Evolutionary conservation across 2,888 invertebrate genomes (phyloP), one percentile per base, ranked within the genome.

Genomic region (Aphelenchoides bicaudatus): DNA sequence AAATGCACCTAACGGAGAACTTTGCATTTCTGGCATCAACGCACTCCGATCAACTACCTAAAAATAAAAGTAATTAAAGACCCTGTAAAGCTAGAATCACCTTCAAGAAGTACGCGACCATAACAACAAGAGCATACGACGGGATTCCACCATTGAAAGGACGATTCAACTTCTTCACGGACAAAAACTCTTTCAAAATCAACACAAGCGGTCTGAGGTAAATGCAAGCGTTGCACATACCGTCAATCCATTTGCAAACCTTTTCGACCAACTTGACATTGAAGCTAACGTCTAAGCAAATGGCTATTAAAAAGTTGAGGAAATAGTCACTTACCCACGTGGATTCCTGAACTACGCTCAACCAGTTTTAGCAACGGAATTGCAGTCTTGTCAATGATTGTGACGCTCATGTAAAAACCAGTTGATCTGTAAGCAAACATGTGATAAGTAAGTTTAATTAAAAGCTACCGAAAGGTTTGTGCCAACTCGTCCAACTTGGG

Each of bases 71-170:
- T 25, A 10, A n/a, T 43, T 6, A n/a, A 43, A 6, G 10, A 25
- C 16, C n/a, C n/a, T n/a, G n/a, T n/a, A n/a, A n/a, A n/a, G n/a
- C n/a, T n/a, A n/a, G n/a, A n/a, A n/a, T n/a, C n/a, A 86, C 86
- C 84, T 87, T 87, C 68, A 98, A 85, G 83, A 96, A 98, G 84
- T 91, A 92, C 82, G 96, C 91, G 80, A 91, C 90, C 89, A 99
- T 91, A 70, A 98, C 87, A 81, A 96, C 94, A 73, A 98, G 86
- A 79, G 93, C 91, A 84, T 99, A 98, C 62, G 94, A 96, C 72
- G 93, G 92, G 82, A 99, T 93, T 81, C 98, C 98, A 67, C 98
- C 94, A 66, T 93, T 94, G 84, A 94, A 99, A 78, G 98, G 96
- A 85, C 98, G 96, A 83, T 98, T 98, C 79, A 98, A 86, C 84